Conservation (phyloP, 2,797 vertebrate genomes). For the Pteropus rufus region DNA sequence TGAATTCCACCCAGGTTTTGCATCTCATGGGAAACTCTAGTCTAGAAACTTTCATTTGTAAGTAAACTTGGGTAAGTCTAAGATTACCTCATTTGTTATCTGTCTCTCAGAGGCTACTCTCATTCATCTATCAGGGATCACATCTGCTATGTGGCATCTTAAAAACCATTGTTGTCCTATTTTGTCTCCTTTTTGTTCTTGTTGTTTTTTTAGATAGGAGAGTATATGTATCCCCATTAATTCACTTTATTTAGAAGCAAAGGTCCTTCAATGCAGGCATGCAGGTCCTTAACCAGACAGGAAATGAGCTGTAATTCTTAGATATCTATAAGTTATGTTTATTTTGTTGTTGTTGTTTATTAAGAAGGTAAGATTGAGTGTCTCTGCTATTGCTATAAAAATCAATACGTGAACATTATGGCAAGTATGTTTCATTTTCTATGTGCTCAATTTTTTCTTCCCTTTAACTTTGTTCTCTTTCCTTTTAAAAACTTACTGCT, state of each 20-base stretch:
- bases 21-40: background rate
- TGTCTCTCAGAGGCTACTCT: background rate
- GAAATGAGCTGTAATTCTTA: background rate
- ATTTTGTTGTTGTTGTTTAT: background rate
- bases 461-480: background rate
- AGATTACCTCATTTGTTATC: background rate
- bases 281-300: background rate
- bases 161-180: background rate
- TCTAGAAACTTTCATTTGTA: background rate
- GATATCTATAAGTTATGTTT: background rate
- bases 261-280: background rate
- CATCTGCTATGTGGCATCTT: background rate
- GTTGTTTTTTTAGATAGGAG: background rate
- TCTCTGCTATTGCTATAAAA: background rate
- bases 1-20: background rate
- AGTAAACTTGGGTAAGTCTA: background rate
- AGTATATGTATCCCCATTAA: background rate
- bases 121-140: background rate
- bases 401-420: background rate
- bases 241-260: background rate
- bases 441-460: background rate
- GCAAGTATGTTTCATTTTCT: background rate
- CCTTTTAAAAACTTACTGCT: background rate
- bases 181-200: background rate
- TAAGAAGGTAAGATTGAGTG: background rate